phyloP scores from a whole-genome alignment of 2,888 invertebrate species.

The Hesperia comma region DNA sequence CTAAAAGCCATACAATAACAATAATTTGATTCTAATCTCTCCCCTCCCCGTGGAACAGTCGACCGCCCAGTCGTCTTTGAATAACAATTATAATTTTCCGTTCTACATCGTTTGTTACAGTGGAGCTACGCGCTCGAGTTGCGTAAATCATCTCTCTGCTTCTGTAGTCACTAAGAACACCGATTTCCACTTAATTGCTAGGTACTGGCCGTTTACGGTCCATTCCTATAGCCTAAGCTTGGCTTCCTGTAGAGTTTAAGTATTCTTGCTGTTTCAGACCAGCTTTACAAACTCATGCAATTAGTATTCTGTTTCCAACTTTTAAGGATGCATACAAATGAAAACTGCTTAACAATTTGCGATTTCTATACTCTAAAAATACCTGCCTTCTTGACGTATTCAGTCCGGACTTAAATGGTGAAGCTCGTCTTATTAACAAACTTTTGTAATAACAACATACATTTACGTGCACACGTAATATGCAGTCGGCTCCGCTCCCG shows the following conservation, averaged over 20 bases:
- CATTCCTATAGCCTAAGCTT: neutral
- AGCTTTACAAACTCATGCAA: no score
- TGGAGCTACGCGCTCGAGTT: neutral
- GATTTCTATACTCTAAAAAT: neutral
- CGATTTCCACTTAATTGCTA: neutral
- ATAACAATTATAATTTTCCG: constrained; percentile 4
- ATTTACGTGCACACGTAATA: neutral
- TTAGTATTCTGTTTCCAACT: no score
- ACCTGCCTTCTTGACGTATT: neutral
- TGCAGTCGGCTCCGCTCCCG: constrained; percentile 4
- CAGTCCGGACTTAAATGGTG: neutral
- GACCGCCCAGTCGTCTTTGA: neutral
- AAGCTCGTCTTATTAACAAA: neutral
- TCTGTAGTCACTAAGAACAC: neutral
- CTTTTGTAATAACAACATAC: constrained; percentile 6
- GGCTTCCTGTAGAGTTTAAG: no score
- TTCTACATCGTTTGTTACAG: neutral
- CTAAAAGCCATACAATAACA: neutral
- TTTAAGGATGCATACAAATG: no score
- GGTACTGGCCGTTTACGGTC: neutral
- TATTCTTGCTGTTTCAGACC: no score
- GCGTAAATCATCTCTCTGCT: neutral
- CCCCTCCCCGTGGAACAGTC: neutral
- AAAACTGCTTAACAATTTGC: neutral
- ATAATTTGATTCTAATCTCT: constrained; percentile 3